A percentile compares a stretch with the other conserved stretches of the same genome.
phyloP scores from a whole-genome alignment of 2,797 vertebrate species.

The Thaleichthys pacificus region DNA sequence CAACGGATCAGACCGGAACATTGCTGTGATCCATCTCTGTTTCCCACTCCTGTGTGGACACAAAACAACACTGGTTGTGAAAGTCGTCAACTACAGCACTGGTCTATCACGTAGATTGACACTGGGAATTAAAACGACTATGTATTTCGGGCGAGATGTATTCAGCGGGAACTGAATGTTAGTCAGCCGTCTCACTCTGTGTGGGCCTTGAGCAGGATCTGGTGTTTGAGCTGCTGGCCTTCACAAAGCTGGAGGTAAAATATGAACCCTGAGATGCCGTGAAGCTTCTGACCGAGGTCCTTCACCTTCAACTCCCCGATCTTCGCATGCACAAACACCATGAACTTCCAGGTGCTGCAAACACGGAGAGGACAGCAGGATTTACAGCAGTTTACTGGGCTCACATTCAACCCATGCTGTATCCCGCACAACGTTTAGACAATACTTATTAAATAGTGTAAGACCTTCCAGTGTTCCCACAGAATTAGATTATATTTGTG shows the following conservation, averaged over 20 bases:
- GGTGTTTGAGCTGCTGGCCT: conserved; percentile 82
- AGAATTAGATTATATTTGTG: too few species aligned
- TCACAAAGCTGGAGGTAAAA: conserved; percentile 89
- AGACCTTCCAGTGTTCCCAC: too few species aligned
- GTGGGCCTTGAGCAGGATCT: conserved; percentile 86
- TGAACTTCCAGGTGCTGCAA: conserved; percentile 84
- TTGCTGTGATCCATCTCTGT: conserved; percentile 90
- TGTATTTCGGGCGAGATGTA: background rate
- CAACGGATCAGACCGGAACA: conserved; percentile 80
- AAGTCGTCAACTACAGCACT: too few species aligned
- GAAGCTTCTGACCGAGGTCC: conserved; percentile 87
- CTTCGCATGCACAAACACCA: conserved; percentile 87
- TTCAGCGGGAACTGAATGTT: background rate
- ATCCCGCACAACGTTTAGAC: background rate
- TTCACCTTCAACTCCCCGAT: conserved; percentile 86
- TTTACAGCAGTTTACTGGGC: background rate
- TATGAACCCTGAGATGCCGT: conserved; percentile 87
- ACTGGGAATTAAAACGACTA: too few species aligned
- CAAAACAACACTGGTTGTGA: conserved; percentile 8
- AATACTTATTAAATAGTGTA: background rate
- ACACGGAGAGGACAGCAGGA: background rate
- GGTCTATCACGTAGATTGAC: too few species aligned
- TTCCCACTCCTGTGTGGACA: conserved; percentile 81
- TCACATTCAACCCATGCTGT: background rate
- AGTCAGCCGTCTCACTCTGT: conserved; percentile 81